Evolutionary conservation across 1,140 invertebrate species (phyloP).

Genomic region (Leptinotarsa texana): DNA sequence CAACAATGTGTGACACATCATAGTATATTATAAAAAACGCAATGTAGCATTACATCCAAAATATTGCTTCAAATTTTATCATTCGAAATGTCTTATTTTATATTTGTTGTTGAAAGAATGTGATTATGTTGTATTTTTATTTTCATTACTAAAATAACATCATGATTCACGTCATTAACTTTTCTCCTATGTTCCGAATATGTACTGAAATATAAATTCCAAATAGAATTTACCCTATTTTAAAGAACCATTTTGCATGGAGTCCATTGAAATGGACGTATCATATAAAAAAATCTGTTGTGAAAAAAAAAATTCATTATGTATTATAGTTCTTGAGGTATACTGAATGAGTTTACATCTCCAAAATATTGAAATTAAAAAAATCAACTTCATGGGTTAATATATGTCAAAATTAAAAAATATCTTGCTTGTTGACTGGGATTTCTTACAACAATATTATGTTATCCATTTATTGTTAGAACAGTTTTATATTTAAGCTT

Average conservation of each 20-base stretch:
- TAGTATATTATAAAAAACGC: background rate
- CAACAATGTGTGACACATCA: background rate
- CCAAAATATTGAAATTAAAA: background rate
- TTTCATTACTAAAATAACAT: background rate
- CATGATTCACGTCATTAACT: background rate
- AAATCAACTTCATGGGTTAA: background rate
- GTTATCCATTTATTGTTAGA: too few relatives aligned
- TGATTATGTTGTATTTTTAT: background rate
- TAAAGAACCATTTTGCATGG: background rate
- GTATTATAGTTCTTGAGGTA: background rate
- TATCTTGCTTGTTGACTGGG: too few relatives aligned
- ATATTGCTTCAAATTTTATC: slow-evolving; percentile 1
- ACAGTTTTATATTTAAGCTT: too few relatives aligned
- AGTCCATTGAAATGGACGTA: background rate
- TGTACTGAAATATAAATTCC: background rate
- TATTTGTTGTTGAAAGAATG: background rate
- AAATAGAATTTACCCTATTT: background rate
- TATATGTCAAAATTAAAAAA: too few relatives aligned
- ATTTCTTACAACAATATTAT: too few relatives aligned
- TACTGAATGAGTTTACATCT: background rate
- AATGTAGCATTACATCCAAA: background rate
- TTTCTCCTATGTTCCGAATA: background rate
- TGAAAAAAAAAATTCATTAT: background rate
- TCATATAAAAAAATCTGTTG: background rate
- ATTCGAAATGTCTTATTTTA: background rate